Percentiles rank a stretch among this genome's conserved stretches.
Conservation (phyloP, 2,888 invertebrate species). For the Hymenopus coronatus region DNA sequence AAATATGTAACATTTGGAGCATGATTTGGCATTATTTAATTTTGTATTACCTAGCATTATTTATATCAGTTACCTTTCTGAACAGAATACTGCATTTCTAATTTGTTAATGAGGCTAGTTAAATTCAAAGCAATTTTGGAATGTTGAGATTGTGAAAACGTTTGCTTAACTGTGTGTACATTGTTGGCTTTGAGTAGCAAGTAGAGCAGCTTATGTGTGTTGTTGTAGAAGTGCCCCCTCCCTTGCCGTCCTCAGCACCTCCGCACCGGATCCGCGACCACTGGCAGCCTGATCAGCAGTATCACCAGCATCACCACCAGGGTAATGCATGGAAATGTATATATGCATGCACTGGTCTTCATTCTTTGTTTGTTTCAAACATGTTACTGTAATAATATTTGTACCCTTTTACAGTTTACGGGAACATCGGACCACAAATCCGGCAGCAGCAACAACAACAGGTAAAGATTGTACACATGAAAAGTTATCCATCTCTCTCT, state of each 20-base stretch:
- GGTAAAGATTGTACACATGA: background rate
- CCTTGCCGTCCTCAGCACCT: conserved; percentile 57
- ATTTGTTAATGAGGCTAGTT: no score
- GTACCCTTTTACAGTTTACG: conserved; percentile 46
- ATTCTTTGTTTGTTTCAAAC: background rate
- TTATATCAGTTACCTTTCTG: no score
- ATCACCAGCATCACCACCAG: conserved; percentile 1
- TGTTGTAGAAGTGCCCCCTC: conserved; percentile 55
- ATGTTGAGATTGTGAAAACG: background rate
- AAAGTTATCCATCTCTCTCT: background rate
- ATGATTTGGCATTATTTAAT: background rate
- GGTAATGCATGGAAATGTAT: background rate
- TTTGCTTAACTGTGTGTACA: background rate
- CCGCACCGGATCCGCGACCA: conserved; percentile 15
- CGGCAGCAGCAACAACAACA: conserved; percentile 47
- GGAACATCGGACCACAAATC: conserved; percentile 44
- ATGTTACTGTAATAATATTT: background rate
- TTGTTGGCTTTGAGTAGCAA: background rate
- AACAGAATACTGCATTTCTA: no score
- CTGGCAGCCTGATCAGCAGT: conserved; percentile 12
- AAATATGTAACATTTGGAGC: no score
- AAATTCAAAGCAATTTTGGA: no score
- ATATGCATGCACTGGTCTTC: background rate
- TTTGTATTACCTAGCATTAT: background rate
- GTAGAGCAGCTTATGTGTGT: background rate